Evolutionary conservation across 2,113 vertebrate species (phyloP).

Genomic region (Tricholaema leucomelas): DNA sequence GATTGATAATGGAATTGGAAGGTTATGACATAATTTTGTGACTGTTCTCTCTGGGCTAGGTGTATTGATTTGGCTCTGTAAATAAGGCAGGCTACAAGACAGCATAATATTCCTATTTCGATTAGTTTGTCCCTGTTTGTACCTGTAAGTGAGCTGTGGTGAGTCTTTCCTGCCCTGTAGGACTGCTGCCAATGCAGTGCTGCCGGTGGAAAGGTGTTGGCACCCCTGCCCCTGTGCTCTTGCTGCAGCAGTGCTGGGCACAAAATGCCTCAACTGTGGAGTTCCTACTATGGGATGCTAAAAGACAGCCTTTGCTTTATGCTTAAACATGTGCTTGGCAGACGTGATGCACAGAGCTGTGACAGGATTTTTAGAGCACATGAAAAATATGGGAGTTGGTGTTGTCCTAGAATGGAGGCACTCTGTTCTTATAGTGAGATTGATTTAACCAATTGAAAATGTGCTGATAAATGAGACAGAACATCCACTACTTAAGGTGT

Average conservation of each 20-base stretch:
- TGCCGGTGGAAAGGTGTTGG: not conserved
- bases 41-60: fast-evolving
- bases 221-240: fast-evolving
- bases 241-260: fast-evolving
- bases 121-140: fast-evolving
- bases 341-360: not conserved
- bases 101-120: fast-evolving
- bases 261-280: not conserved
- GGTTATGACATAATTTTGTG: not conserved
- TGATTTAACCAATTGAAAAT: not conserved
- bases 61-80: fast-evolving
- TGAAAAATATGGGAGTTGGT: not conserved
- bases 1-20: not conserved
- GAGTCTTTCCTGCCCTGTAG: fast-evolving
- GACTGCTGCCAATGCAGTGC: not conserved
- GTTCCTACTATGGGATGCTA: not conserved
- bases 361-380: not conserved
- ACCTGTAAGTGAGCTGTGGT: not conserved
- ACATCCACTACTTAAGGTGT: not conserved
- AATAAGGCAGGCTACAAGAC: not conserved
- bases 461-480: not conserved
- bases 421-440: not conserved
- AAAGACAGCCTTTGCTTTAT: not conserved
- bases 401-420: not conserved
- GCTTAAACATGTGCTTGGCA: not conserved